phyloP scores from a whole-genome alignment of 2,797 vertebrate species.

The Bufotes viridis region DNA sequence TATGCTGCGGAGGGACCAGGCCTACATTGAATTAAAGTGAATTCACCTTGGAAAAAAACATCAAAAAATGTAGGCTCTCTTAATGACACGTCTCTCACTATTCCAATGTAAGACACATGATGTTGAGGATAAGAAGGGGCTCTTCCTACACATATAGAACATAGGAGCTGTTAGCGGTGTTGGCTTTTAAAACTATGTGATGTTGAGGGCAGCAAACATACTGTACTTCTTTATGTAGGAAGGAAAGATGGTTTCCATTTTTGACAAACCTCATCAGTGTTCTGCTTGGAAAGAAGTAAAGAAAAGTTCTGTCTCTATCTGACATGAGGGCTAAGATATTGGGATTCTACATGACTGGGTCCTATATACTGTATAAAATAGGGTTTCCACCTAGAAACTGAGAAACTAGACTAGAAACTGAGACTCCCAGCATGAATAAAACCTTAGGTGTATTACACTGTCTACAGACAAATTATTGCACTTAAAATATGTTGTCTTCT shows the following conservation, averaged over 20 bases:
- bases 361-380: background rate
- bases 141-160: no score
- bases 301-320: background rate
- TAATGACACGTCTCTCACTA: no score
- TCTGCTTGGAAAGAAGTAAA: background rate
- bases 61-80: no score
- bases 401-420: no score
- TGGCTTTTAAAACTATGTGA: no score
- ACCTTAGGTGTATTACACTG: background rate
- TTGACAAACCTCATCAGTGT: background rate
- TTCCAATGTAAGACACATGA: no score
- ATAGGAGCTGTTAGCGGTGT: no score
- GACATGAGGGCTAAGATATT: background rate
- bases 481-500: slow-evolving; percentile 4
- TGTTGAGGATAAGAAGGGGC: no score
- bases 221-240: background rate
- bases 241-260: background rate
- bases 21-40: no score
- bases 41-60: no score
- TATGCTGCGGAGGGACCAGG: no score
- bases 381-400: background rate
- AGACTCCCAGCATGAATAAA: background rate
- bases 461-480: background rate
- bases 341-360: background rate
- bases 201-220: no score